phyloP scores from a whole-genome alignment of 2,113 vertebrate genomes.

The Strix aluco region DNA sequence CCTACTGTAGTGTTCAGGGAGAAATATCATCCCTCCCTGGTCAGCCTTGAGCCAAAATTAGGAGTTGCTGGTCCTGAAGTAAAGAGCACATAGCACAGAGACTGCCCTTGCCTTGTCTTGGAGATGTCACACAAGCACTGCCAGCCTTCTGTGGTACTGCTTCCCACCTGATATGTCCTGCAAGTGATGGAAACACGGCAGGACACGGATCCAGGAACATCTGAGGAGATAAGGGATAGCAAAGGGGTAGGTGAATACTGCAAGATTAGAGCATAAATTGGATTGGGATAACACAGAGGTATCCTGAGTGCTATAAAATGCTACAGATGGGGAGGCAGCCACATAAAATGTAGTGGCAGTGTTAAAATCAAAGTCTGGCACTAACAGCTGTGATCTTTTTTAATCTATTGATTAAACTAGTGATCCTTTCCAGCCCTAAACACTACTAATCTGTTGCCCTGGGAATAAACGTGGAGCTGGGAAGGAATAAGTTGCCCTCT shows the following conservation, averaged over 20 bases:
- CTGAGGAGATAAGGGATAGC: not conserved
- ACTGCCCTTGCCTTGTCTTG: not conserved
- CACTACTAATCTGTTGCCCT: conserved; percentile 23
- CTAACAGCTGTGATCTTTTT: conserved; percentile 11
- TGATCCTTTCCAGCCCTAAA: conserved; percentile 33
- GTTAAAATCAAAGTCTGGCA: conserved; percentile 42
- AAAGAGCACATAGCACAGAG: not conserved
- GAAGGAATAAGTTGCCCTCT: not conserved
- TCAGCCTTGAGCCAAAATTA: not conserved
- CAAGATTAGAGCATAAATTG: not conserved
- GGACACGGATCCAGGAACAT: not conserved
- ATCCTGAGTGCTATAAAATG: not conserved
- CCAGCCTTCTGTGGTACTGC: not conserved
- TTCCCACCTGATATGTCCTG: not conserved
- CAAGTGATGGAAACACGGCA: not conserved
- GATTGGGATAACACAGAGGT: not conserved
- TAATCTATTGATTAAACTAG: conserved; percentile 48
- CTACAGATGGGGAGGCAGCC: not conserved
- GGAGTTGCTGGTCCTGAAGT: not conserved
- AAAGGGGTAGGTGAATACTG: not conserved
- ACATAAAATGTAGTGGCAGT: conserved; percentile 1
- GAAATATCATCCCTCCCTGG: not conserved
- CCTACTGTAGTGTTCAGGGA: not conserved
- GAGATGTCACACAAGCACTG: not conserved
- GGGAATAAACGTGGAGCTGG: conserved; percentile 18